Evolutionary conservation across 2,797 vertebrate species (phyloP).

Genomic region (Chloroceryle amazona): DNA sequence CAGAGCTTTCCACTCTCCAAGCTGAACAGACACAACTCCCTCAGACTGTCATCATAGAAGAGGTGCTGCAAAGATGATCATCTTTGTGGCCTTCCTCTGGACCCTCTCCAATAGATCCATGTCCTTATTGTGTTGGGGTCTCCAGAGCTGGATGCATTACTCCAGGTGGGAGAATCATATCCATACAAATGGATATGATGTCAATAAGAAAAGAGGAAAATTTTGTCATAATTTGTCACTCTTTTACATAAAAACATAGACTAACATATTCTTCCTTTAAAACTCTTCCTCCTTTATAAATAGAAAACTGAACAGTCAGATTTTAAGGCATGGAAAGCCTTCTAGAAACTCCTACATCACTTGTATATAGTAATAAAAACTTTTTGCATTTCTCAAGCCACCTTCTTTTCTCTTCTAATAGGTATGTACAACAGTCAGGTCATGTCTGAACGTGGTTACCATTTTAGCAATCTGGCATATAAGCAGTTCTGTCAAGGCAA

Average conservation of each 20-base stretch:
- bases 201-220: background rate
- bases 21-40: too few species aligned
- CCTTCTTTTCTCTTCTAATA: background rate
- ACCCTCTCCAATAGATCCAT: too few species aligned
- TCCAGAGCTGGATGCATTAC: too few species aligned
- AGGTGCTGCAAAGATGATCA: too few species aligned
- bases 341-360: background rate
- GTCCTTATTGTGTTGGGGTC: too few species aligned
- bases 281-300: background rate
- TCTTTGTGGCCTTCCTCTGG: too few species aligned
- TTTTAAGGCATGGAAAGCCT: background rate
- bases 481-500: background rate
- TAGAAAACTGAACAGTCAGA: background rate
- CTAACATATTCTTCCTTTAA: background rate
- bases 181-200: background rate
- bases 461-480: background rate
- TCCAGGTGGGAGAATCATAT: too few species aligned
- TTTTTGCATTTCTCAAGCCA: background rate
- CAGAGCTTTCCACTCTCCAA: too few species aligned
- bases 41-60: too few species aligned
- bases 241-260: background rate
- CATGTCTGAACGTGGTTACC: background rate
- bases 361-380: background rate
- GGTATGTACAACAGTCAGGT: background rate
- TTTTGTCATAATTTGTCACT: background rate